phyloP scores from a whole-genome alignment of 1,140 invertebrate species.

The Ephestia elutella region DNA sequence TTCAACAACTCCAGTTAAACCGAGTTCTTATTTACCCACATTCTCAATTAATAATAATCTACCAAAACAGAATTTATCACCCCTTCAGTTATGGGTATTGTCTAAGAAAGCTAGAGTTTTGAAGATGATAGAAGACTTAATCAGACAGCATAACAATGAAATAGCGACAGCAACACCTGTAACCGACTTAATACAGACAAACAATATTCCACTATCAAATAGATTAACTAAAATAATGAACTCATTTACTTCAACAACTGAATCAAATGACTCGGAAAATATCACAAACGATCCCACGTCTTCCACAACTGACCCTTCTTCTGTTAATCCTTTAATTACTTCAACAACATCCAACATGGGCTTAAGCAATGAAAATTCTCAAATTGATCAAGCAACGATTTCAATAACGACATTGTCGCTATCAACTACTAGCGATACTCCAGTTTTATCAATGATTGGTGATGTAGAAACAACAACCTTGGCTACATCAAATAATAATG shows the following conservation, averaged over 20 bases:
- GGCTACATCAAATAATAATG: constrained; percentile 17
- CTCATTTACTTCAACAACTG: constrained; percentile 49
- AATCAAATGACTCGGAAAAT: constrained; percentile 26
- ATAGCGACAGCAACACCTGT: constrained; percentile 56
- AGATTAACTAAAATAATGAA: constrained; percentile 58
- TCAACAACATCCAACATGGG: not conserved
- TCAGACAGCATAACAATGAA: constrained; percentile 64
- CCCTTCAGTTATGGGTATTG: constrained; percentile 58
- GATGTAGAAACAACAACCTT: constrained; percentile 22
- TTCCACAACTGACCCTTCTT: constrained; percentile 20
- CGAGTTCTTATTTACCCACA: constrained; percentile 11
- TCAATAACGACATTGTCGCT: constrained; percentile 12
- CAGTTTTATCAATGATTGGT: constrained; percentile 31
- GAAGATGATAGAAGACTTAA: constrained; percentile 70
- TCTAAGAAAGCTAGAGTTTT: constrained; percentile 69
- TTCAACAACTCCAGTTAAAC: constrained; percentile 15
- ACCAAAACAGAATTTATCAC: constrained; percentile 38
- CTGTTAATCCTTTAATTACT: constrained; percentile 17
- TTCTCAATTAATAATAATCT: constrained; percentile 12
- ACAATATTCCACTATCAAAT: constrained; percentile 40
- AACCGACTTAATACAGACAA: constrained; percentile 39
- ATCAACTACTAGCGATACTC: constrained; percentile 9
- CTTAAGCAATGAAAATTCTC: not conserved
- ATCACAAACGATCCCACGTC: constrained; percentile 22
- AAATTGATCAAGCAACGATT: not conserved